These are phyloP conservation scores for Choloepus hoffmanni DNA, from an alignment of 2,113 vertebrate species.

Conservation along the genomic window DNA sequence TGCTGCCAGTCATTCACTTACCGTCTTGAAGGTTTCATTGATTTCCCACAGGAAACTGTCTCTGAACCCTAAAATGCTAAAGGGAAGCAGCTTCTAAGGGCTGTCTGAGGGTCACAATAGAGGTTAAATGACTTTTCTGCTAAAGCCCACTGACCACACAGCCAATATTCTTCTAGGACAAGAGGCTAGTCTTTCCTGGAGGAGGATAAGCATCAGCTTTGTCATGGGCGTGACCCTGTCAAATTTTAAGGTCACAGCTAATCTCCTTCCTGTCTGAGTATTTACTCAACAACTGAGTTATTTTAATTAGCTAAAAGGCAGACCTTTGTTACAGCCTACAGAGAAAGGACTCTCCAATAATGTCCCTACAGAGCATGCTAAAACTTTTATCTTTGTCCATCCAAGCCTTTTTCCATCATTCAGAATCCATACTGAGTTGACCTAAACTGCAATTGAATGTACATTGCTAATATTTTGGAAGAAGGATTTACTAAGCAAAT, in stretches of 20 bases:
- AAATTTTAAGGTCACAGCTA: conserved; percentile 45
- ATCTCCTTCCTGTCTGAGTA: conserved; percentile 30
- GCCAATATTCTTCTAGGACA: not conserved
- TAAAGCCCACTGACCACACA: not conserved
- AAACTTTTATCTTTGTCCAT: not conserved
- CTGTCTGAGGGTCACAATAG: not conserved
- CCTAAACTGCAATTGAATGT: conserved; percentile 11
- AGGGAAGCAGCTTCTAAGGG: not conserved
- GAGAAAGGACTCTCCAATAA: not conserved
- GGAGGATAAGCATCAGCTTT: not conserved
- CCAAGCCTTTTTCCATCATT: conserved; percentile 32
- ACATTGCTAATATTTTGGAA: conserved; percentile 26
- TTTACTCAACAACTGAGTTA: conserved; percentile 59
- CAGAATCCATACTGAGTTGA: conserved; percentile 30
- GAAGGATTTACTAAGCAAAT: conserved; percentile 57
- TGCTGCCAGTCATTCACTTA: not conserved
- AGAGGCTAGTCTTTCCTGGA: conserved; percentile 25
- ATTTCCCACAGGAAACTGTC: conserved; percentile 32
- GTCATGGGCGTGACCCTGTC: not conserved
- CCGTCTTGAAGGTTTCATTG: conserved; percentile 21
- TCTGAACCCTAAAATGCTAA: conserved; percentile 34
- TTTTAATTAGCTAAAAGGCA: conserved; percentile 36
- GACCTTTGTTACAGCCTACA: not conserved
- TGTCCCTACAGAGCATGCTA: not conserved
- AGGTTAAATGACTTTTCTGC: not conserved